Conservation (phyloP, 2,113 vertebrate genomes). For the Phainopepla nitens region DNA sequence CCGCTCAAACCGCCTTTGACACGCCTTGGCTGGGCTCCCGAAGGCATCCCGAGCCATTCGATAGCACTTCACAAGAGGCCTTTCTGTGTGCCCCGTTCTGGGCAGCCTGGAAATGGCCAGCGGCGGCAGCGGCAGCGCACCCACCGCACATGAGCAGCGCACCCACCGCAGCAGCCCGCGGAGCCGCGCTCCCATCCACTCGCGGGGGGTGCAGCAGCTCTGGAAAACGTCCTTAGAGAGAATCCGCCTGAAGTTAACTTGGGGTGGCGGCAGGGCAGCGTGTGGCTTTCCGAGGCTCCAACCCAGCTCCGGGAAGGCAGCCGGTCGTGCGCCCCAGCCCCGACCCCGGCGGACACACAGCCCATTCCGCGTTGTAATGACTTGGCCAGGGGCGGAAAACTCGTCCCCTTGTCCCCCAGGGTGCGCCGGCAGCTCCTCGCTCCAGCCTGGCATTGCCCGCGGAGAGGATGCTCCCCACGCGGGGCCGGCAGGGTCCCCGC, state of each 20-base stretch:
- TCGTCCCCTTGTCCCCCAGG: neutral
- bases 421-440: neutral
- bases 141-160: neutral
- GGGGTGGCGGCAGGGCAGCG: neutral
- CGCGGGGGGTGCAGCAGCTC: neutral
- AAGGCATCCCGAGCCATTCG: slow-evolving; percentile 18
- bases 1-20: slow-evolving; percentile 38
- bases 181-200: neutral
- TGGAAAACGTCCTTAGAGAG: neutral
- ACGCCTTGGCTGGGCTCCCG: slow-evolving; percentile 44
- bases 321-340: too few species aligned
- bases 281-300: neutral
- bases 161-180: neutral
- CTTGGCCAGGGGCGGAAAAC: neutral
- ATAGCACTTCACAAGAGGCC: neutral
- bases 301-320: neutral
- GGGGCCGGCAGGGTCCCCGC: neutral
- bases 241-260: neutral
- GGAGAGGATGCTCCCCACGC: neutral
- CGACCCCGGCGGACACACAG: too few species aligned
- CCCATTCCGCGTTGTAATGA: neutral
- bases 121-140: neutral
- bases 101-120: neutral
- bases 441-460: neutral
- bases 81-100: neutral